Evolutionary conservation across 2,113 vertebrate genomes (phyloP).

Genomic region (Cyanoderma ruficeps): DNA sequence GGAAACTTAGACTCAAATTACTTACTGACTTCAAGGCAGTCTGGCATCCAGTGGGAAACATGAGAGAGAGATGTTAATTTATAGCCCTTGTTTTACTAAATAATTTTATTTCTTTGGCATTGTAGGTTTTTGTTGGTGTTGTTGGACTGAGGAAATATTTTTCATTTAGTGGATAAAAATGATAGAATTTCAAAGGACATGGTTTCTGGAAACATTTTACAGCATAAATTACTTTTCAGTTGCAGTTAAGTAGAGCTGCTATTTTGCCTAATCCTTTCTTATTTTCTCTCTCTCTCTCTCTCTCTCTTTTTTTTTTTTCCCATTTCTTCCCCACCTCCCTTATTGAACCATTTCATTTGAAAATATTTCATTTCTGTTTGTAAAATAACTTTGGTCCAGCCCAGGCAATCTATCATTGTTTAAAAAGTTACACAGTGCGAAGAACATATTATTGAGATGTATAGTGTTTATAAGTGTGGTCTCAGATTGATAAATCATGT

Average conservation of each 20-base stretch:
- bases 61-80: background rate
- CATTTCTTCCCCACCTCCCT: background rate
- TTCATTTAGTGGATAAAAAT: background rate
- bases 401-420: constrained; percentile 72
- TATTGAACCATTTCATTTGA: constrained; percentile 34
- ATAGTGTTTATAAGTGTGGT: constrained; percentile 75
- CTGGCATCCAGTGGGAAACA: background rate
- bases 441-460: constrained; percentile 79
- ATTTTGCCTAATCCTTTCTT: background rate
- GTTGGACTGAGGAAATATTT: background rate
- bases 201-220: background rate
- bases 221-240: background rate
- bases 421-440: constrained; percentile 70
- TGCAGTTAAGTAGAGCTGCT: background rate
- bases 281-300: no score
- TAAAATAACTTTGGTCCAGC: constrained; percentile 57
- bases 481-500: constrained; percentile 77
- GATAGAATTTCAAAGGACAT: background rate
- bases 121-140: background rate
- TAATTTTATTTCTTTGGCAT: background rate
- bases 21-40: background rate
- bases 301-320: rapidly evolving
- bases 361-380: constrained; percentile 63
- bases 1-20: background rate
- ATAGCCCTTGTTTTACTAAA: background rate